These are phyloP conservation scores for Cephalopholis sonnerati DNA, from an alignment of 2,113 vertebrate genomes.

Conservation along the genomic window DNA sequence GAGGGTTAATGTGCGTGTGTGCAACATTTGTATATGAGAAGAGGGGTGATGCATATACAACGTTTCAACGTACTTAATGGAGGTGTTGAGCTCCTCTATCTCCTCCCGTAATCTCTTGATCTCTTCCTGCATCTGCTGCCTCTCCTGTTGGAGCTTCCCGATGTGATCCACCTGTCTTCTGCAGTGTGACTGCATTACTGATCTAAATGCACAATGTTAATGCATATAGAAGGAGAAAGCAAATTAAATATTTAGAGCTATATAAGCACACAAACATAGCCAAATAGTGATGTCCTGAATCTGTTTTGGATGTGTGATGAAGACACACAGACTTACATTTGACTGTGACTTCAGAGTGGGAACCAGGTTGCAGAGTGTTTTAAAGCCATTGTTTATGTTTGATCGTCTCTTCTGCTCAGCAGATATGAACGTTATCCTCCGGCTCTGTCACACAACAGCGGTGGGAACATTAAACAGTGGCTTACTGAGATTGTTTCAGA, in stretches of 20 bases:
- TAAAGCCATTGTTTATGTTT: slow-evolving; percentile 94
- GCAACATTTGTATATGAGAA: background rate
- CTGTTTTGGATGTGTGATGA: background rate
- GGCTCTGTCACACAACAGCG: slow-evolving; percentile 82
- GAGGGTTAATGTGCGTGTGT: background rate
- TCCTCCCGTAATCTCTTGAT: slow-evolving; percentile 91
- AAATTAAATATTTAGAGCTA: background rate
- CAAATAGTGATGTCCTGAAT: background rate
- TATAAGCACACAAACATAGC: background rate
- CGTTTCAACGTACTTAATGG: slow-evolving; percentile 88
- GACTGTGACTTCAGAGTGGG: slow-evolving; percentile 86
- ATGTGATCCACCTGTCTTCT: slow-evolving; percentile 97
- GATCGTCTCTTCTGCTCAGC: slow-evolving; percentile 95
- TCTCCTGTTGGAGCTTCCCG: slow-evolving; percentile 94
- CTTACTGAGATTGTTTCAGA: background rate
- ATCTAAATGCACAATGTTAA: slow-evolving; percentile 81
- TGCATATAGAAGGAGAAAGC: background rate
- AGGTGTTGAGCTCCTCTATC: slow-evolving; percentile 92
- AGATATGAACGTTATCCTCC: slow-evolving; percentile 91
- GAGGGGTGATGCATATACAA: background rate
- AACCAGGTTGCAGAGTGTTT: slow-evolving; percentile 90
- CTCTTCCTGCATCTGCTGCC: slow-evolving; percentile 93
- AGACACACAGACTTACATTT: slow-evolving; percentile 83
- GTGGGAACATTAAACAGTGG: slow-evolving; percentile 1
- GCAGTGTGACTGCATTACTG: slow-evolving; percentile 92